Percentiles rank a stretch among this genome's conserved stretches.
These are phyloP conservation scores for Palythoa grandis DNA, from an alignment of 92 coral and sea anemone species.

Conservation along the genomic window DNA sequence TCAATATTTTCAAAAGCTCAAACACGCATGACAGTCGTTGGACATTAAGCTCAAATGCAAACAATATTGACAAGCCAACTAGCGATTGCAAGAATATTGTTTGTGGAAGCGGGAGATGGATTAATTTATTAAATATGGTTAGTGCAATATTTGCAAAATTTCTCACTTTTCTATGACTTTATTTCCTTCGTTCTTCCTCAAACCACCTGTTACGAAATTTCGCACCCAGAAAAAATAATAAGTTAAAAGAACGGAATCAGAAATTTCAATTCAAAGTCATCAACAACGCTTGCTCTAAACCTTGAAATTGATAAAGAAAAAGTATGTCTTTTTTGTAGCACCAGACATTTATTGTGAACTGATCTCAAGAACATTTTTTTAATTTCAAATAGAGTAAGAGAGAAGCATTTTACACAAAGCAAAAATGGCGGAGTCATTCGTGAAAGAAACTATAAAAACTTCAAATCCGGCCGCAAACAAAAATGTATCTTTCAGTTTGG, in stretches of 20 bases:
- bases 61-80: neutral
- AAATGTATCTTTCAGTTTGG: no score
- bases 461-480: no score
- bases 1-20: neutral
- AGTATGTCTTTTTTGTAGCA: neutral
- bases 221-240: neutral
- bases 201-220: neutral
- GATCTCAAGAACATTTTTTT: neutral
- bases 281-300: neutral
- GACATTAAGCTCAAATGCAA: neutral
- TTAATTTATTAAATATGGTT: neutral
- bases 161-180: neutral
- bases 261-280: neutral
- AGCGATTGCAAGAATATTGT: neutral
- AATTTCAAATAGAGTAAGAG: neutral
- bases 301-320: neutral
- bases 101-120: neutral
- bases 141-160: neutral
- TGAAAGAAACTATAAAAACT: no score
- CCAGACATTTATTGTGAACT: neutral
- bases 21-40: neutral
- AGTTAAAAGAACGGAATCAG: neutral
- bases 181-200: neutral
- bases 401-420: no score
- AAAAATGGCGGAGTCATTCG: no score